phyloP scores from a whole-genome alignment of 2,888 invertebrate species.

The Amphipoea oculea region DNA sequence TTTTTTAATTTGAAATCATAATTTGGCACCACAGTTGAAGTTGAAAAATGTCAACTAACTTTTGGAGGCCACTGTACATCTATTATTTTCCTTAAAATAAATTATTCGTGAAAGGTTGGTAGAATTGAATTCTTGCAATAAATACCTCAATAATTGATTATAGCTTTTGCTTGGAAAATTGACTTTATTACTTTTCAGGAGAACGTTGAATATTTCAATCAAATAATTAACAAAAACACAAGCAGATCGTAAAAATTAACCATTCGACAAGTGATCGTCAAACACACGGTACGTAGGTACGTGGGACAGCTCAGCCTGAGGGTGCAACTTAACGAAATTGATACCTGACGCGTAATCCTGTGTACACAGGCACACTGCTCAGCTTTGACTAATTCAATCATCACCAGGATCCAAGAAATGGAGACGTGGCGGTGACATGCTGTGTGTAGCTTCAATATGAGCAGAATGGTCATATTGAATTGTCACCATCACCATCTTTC shows the following conservation, averaged over 20 bases:
- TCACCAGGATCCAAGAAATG: background rate
- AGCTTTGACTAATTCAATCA: slow-evolving; percentile 58
- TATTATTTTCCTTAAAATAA: background rate
- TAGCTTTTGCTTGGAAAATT: background rate
- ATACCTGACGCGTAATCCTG: slow-evolving; percentile 57
- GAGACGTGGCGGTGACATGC: no score
- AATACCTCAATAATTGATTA: background rate
- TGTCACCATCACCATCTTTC: background rate
- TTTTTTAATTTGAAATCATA: no score
- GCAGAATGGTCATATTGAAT: background rate
- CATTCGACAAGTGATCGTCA: slow-evolving; percentile 39
- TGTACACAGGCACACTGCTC: slow-evolving; percentile 31
- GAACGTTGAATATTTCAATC: background rate
- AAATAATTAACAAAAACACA: slow-evolving; percentile 9
- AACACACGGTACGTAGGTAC: slow-evolving; percentile 34
- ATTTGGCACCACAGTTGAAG: no score
- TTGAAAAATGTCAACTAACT: no score
- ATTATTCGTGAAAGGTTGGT: background rate
- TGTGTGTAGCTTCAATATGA: slow-evolving; percentile 1
- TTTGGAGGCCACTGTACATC: background rate
- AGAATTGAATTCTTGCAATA: background rate
- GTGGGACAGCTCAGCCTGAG: slow-evolving; percentile 19
- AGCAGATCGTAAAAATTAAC: slow-evolving; percentile 30
- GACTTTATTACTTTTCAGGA: background rate
- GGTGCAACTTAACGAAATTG: slow-evolving; percentile 55